These are phyloP conservation scores for Mycalesis mineus DNA, from an alignment of 2,888 invertebrate genomes.

Conservation along the genomic window DNA sequence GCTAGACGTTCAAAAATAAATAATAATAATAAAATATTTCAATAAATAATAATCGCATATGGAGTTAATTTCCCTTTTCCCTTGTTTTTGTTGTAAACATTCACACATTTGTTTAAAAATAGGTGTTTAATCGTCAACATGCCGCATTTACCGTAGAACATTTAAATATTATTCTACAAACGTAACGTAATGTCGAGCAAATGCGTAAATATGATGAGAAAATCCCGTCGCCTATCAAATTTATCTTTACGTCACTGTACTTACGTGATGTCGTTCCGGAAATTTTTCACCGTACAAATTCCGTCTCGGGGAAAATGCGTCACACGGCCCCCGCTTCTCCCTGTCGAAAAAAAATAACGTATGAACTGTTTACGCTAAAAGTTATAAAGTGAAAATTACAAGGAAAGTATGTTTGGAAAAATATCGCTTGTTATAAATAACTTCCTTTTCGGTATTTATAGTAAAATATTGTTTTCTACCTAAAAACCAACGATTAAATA, in stretches of 20 bases:
- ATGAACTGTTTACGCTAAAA: conserved; percentile 6
- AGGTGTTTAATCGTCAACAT: background rate
- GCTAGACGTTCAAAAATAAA: too few species aligned
- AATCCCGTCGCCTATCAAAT: conserved; percentile 47
- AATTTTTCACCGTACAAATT: conserved; percentile 55
- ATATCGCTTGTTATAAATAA: too few species aligned
- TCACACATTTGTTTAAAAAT: background rate
- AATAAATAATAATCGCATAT: too few species aligned
- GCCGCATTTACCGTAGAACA: background rate
- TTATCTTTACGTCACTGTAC: conserved; percentile 40
- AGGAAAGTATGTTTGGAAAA: background rate
- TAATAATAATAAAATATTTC: too few species aligned
- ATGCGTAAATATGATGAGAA: conserved; percentile 37
- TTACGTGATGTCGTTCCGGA: conserved; percentile 43
- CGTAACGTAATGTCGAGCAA: background rate
- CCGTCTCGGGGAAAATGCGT: conserved; percentile 58
- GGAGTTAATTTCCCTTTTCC: too few species aligned
- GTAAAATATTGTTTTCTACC: too few species aligned
- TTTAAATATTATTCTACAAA: background rate
- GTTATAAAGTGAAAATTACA: conserved; percentile 3
- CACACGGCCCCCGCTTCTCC: conserved; percentile 38
- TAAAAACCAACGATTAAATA: too few species aligned
- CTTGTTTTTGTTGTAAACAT: too few species aligned
- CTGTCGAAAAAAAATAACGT: conserved; percentile 18
- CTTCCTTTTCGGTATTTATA: too few species aligned